Evolutionary conservation across 2,113 vertebrate species (phyloP), one percentile per base, ranked within the genome.

Genomic region (Neodontobutis hainanensis): DNA sequence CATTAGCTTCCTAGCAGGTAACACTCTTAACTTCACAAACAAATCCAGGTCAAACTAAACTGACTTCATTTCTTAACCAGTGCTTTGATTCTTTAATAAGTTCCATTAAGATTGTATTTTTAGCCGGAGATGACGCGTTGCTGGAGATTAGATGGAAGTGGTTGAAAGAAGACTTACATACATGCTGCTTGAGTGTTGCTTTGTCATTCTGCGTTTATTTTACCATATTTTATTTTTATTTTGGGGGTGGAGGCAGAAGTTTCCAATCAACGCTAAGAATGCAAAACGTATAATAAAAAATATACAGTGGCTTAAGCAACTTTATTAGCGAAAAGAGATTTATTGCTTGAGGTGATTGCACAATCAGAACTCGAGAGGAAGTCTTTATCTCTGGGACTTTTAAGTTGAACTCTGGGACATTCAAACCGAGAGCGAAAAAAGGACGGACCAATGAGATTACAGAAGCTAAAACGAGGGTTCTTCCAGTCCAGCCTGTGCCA

Each of bases 151-250:
- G 70, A 58, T 57, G 53, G 80, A 71, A 62, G 14, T 36, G 51
- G 55, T 61, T 49, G 55, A 44, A 67, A 73, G 70, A 34, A 68
- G 64, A 84, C 68, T 65, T 75, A 77, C 78, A 83, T 83, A 89
- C 82, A 86, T 91, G 90, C 90, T 92, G 91, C 88, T 92, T 89
- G 69, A 90, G 64, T 79, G 83, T 83, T 68, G 78, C 84, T 82
- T 81, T 70, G 79, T 81, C 68, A 64, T 77, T 78, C 67, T 74
- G 73, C 82, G 51, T 81, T 77, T 66, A 15, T 71, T 48, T 77
- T 45, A 77, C 27, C 56, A 60, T 11, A 65, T 53, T 49, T 78
- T 76, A 36, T 66, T 68, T 16, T 60, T 83, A 36, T 57, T 61
- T 66, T 78, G 67, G 64, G 51, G 65, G 43, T 61, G 78, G 70